These are phyloP conservation scores for Acanthoscelides obtectus DNA, from an alignment of 2,888 invertebrate species.

Conservation along the genomic window DNA sequence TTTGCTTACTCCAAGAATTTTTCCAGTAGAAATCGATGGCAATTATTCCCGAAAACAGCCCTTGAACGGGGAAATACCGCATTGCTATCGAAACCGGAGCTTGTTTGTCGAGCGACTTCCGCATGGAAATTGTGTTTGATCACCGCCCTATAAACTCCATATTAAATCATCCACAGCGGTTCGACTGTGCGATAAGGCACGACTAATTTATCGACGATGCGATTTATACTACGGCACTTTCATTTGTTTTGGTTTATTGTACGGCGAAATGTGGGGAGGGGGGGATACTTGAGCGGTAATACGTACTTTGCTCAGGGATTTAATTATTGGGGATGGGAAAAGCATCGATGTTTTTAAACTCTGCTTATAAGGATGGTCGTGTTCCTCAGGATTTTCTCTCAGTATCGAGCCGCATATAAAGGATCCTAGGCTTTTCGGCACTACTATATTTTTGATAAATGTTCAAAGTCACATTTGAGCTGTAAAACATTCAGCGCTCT, in stretches of 20 bases:
- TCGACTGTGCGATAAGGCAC: neutral
- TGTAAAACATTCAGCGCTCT: too few species aligned
- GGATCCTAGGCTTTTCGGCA: too few species aligned
- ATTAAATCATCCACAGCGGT: neutral
- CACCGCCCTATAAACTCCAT: conserved; percentile 5
- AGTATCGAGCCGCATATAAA: too few species aligned
- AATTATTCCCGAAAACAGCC: neutral
- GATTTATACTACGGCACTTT: neutral
- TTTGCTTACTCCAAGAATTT: too few species aligned
- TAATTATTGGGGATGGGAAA: too few species aligned
- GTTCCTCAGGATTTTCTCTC: too few species aligned
- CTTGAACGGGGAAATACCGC: neutral
- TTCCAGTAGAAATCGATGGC: too few species aligned
- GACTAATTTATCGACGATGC: conserved; percentile 2
- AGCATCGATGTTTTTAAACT: too few species aligned
- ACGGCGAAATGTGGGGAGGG: neutral
- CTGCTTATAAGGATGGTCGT: too few species aligned
- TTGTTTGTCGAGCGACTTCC: conserved; percentile 4
- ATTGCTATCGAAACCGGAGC: neutral
- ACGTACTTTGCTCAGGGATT: too few species aligned
- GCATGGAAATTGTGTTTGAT: conserved; percentile 7
- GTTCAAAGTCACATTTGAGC: too few species aligned
- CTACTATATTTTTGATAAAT: too few species aligned
- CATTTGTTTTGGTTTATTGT: neutral
- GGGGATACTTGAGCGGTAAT: neutral